Evolutionary conservation across 2,888 invertebrate species (phyloP), one percentile per base, ranked within the genome.

Genomic region (Petrophora chlorosata): DNA sequence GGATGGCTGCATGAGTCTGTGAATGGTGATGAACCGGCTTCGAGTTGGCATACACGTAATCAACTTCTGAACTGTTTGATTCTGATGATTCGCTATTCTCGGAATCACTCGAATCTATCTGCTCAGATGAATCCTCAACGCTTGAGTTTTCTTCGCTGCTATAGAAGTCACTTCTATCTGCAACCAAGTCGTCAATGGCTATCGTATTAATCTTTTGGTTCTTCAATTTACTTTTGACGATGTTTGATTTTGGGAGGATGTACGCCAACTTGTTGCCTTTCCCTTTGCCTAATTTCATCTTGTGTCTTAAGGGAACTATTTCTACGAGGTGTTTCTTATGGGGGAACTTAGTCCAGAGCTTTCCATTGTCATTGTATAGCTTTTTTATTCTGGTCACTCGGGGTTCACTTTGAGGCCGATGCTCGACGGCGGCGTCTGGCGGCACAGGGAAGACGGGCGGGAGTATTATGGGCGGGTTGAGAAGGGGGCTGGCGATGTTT

Each of bases 291-390:
- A 9, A 10, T 1, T 10, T 25, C 25, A 10, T 29, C n/a, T 29
- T 15, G 15, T 15, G 23, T 8, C 29, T 29, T 0, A 29, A 15
- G 5, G 29, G 29, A 8, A 29, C 15, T 15, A 29, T 29, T n/a
- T 29, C 35, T 2, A 54, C 56, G 43, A 56, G 53, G 53, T 19
- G 56, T 53, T 50, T 46, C 5, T 14, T 15, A n/a, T 29, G 14
- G 1, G 29, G 29, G 14, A 29, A 29, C 4, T 29, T 29, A 4
- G 14, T 26, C 17, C 33, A 25, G 13, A 19, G 30, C 15, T 32
- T 46, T 5, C 22, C 41, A 43, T 32, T 39, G 12, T 28, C 26
- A 19, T 35, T 47, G 40, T 43, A 42, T 35, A 53, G 41, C 45
- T 45, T 48, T 42, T 9, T 14, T 3, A 10, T 22, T 5, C 12